A percentile compares a stretch with the other conserved stretches of the same genome.
Conservation (phyloP, 2,113 vertebrate species). For the Pimephales promelas region DNA sequence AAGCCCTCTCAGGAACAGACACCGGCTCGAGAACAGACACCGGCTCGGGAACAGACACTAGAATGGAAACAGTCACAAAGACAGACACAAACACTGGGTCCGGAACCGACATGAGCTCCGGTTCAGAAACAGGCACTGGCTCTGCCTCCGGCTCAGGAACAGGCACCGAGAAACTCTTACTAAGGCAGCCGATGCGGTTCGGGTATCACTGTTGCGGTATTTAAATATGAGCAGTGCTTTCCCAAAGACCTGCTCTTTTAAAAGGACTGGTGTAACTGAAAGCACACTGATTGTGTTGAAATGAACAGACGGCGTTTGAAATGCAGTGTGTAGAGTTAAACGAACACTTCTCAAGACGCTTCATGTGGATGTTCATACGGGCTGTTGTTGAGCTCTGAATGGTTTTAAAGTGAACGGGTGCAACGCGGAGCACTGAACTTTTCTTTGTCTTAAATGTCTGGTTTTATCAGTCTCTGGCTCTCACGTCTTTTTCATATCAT, state of each 20-base stretch:
- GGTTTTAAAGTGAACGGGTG: slow-evolving; percentile 49
- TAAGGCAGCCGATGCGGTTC: slow-evolving; percentile 29
- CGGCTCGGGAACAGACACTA: no score
- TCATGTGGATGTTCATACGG: neutral
- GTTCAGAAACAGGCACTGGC: no score
- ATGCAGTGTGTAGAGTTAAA: neutral
- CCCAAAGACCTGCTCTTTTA: slow-evolving; percentile 20
- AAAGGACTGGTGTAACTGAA: slow-evolving; percentile 30
- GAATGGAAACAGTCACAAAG: no score
- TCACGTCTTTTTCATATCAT: slow-evolving; percentile 91
- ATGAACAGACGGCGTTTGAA: slow-evolving; percentile 20
- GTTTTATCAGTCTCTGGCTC: slow-evolving; percentile 84
- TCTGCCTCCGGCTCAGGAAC: no score
- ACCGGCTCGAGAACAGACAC: no score
- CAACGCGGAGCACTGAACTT: slow-evolving; percentile 63
- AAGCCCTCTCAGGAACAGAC: no score
- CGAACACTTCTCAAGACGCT: neutral
- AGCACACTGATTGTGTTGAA: slow-evolving; percentile 33
- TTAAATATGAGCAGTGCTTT: slow-evolving; percentile 22
- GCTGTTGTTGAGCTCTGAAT: neutral
- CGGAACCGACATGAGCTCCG: no score
- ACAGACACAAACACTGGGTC: no score
- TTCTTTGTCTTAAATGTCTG: slow-evolving; percentile 73
- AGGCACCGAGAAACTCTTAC: slow-evolving; percentile 63
- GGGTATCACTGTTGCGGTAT: neutral